Percentiles rank a stretch among this genome's conserved stretches.
These are phyloP conservation scores for Oncorhynchus mykiss DNA, from an alignment of 2,113 vertebrate genomes.

Conservation along the genomic window DNA sequence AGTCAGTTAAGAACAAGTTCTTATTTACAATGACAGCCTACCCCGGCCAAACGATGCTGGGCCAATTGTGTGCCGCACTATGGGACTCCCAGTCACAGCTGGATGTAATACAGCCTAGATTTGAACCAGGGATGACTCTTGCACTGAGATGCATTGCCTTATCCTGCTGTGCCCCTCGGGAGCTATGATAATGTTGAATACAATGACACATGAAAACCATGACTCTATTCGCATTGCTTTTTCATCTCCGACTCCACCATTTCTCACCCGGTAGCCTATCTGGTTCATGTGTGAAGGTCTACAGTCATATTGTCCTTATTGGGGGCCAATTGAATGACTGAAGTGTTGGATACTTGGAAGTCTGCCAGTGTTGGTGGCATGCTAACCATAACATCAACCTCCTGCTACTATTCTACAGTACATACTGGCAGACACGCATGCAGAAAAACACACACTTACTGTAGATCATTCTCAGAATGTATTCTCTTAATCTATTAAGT, in stretches of 20 bases:
- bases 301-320: conserved; percentile 3
- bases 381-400: background rate
- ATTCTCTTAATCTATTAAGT: background rate
- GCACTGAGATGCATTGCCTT: too few relatives aligned
- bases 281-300: conserved; percentile 13
- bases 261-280: background rate
- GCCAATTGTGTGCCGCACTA: too few relatives aligned
- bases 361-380: conserved; percentile 1
- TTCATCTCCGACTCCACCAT: background rate
- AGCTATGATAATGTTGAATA: too few relatives aligned
- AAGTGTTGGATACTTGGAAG: conserved; percentile 3
- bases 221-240: too few relatives aligned
- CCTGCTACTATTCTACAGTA: conserved; percentile 4
- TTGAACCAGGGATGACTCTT: too few relatives aligned
- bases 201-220: too few relatives aligned
- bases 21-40: too few relatives aligned
- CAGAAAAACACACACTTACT: background rate
- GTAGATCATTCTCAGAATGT: background rate
- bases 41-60: too few relatives aligned
- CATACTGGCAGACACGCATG: background rate
- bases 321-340: background rate
- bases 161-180: too few relatives aligned
- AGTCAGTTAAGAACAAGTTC: too few relatives aligned
- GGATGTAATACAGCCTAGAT: too few relatives aligned
- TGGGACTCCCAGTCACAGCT: too few relatives aligned